Evolutionary conservation across 2,888 invertebrate genomes (phyloP), one percentile per base, ranked within the genome.

Genomic region (Trisateles emortualis): DNA sequence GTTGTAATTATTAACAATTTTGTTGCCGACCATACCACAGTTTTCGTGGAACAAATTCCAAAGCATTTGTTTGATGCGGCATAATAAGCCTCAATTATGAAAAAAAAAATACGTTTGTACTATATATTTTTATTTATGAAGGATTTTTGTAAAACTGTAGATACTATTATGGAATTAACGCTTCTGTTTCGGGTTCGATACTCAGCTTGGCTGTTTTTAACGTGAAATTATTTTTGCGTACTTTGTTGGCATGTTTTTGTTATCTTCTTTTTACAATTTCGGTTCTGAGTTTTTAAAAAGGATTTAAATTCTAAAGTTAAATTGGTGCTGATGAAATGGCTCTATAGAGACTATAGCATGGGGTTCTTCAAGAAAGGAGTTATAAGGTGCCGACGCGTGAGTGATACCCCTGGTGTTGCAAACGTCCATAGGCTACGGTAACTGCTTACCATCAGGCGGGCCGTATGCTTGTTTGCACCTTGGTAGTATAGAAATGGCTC

Each of bases 1-100:
- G 85, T 72, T 59, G 79, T 79, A 78, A 88, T 90, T 90, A 90
- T 72, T 79, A 69, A 78, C 83, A 83, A 84, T 89, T 87, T 77
- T 51, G 70, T 55, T 89, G 90, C 90, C 68, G 84, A 87, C 90
- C 74, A 81, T 92, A 90, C 87, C 64, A 72, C 76, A 75, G 81
- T 83, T 87, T 92, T 92, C 92, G 88, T 84, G 90, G 92, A 92
- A 92, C 83, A 76, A 87, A 91, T 90, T 88, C 90, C 88, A 72
- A 82, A 87, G 81, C 91, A 89, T 91, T 92, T 90, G 90, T 92
- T 89, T 92, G 91, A 91, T 92, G 91, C 87, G 81, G 79, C 79
- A 84, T 92, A 92, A 92, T 92, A 89, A 90, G 90, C 79, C 76
- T 77, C 90, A 90, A 92, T 92, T 92, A 92, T 89, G 83, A 88